Evolutionary conservation across 2,113 vertebrate species (phyloP).

Genomic region (Clinocottus analis): DNA sequence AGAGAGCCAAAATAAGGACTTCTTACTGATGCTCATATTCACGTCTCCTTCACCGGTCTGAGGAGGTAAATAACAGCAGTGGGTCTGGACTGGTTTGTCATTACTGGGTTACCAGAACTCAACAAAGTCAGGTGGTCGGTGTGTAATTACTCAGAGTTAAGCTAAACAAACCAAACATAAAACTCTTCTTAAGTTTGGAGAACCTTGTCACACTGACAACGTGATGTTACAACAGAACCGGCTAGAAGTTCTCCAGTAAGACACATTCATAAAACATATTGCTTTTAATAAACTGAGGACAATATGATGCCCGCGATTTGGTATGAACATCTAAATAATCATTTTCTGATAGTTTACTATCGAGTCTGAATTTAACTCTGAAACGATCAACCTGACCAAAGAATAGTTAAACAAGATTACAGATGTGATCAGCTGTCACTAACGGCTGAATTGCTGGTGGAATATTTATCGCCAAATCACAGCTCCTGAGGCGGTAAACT

Average conservation of each 20-base stretch:
- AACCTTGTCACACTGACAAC: no score
- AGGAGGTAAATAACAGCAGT: not conserved
- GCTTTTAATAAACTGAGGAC: not conserved
- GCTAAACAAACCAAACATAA: not conserved
- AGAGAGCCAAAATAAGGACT: not conserved
- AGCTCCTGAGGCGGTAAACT: no score
- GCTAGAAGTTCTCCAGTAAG: not conserved
- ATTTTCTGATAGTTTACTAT: no score
- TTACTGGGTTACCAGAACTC: not conserved
- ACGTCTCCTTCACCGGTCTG: not conserved
- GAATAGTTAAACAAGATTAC: no score
- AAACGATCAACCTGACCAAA: no score
- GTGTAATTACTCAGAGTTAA: not conserved
- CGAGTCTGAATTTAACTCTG: no score
- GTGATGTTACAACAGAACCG: not conserved
- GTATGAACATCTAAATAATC: no score
- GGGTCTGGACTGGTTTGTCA: not conserved
- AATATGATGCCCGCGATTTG: not conserved
- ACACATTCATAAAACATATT: not conserved
- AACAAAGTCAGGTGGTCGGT: not conserved
- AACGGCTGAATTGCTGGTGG: no score
- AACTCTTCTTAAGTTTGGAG: not conserved
- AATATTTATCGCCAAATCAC: no score
- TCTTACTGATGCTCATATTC: not conserved
- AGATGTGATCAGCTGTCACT: no score